Base-by-base conservation (phyloP, 2,113 vertebrate genomes). In the Rhizomys pruinosus region DNA sequence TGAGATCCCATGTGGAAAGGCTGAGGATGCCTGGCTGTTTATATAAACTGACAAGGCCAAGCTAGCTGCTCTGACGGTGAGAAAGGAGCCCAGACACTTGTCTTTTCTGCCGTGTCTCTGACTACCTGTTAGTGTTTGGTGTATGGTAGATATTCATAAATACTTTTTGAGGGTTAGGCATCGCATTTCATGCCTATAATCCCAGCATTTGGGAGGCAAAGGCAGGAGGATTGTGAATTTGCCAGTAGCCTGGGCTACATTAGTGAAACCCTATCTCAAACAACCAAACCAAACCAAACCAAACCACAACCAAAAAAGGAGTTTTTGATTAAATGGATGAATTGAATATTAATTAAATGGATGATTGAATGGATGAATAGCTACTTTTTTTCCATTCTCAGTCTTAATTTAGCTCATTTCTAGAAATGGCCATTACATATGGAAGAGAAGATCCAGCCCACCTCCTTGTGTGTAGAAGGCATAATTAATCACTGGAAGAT, bases 31-130 rank as follows among this genome's bases (percentile, higher is more conserved):
- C 4, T 23, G 72, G 5, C 0, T 98, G 47, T 13, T 66, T 6
- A 92, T 98, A 78, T 94, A 97, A 77, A 32, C 98, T 7, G 98
- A 98, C 88, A 98, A 97, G 11, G 94, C 85, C 63, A 95, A 79
- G 2, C 52, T 98, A 64, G 92, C 98, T 12, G 91, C 91, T 3
- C 97, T 0, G 98, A 98, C 97, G 98, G 98, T 98, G 94, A 96
- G 98, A 47, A 42, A 27, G 57, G 29, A 44, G 8, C 11, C 37
- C 59, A 10, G 39, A 2, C 42, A 55, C 11, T 55, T 47, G 27
- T 85, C n/a, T 27, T 39, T 64, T 72, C 44, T 39, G 20, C 11
- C 69, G 34, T 37, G n/a, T 63, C 81, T 87, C 47, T 32, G 32
- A 32, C 32, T 20, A 15, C 20, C 47, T 19, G 15, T 19, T n/a